These are phyloP conservation scores for Struthio camelus DNA, from an alignment of 2,113 vertebrate genomes.

Conservation along the genomic window DNA sequence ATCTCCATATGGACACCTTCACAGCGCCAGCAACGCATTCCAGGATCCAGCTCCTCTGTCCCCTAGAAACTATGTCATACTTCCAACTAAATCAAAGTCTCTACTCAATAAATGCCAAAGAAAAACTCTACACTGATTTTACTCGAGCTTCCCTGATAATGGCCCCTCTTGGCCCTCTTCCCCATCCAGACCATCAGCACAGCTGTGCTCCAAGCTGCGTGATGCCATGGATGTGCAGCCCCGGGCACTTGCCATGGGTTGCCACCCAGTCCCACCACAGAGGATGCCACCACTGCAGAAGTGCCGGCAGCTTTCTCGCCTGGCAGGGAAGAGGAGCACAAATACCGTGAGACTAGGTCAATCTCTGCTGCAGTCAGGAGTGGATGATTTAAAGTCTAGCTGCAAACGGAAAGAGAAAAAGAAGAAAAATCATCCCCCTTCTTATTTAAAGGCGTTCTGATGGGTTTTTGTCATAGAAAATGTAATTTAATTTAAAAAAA, in stretches of 20 bases:
- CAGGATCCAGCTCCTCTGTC: neutral
- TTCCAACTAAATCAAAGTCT: neutral
- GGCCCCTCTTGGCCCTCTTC: neutral
- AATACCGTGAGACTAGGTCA: neutral
- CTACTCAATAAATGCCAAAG: neutral
- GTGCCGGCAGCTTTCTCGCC: too few species aligned
- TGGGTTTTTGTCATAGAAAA: neutral
- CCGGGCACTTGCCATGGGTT: neutral
- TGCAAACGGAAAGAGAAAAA: neutral
- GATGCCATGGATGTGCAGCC: rapidly evolving
- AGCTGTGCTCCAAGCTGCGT: rapidly evolving
- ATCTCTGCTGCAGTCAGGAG: neutral
- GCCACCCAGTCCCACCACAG: neutral
- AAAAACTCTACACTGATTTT: neutral
- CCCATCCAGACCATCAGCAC: neutral
- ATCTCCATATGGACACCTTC: neutral
- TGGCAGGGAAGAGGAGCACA: neutral
- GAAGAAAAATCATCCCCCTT: neutral
- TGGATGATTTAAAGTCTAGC: neutral
- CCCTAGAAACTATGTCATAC: neutral
- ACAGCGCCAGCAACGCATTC: neutral
- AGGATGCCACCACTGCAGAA: too few species aligned
- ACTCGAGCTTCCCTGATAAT: neutral
- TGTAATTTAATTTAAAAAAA: neutral
- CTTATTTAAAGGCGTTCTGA: neutral